These are phyloP conservation scores for Xestia ashworthii DNA, from an alignment of 2,888 invertebrate genomes.

Conservation along the genomic window DNA sequence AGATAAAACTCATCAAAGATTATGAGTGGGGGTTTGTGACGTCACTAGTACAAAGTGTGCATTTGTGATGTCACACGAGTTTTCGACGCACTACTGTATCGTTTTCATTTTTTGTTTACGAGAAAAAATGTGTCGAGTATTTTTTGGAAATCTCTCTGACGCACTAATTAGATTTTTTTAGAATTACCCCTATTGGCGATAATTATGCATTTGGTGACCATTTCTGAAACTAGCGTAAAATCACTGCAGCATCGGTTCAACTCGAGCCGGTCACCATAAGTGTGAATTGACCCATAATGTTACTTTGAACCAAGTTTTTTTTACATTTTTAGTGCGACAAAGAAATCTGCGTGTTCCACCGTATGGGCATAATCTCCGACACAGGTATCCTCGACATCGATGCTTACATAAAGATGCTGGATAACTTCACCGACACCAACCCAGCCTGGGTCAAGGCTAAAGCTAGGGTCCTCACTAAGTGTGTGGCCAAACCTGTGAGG, in stretches of 20 bases:
- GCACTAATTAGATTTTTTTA: too few relatives aligned
- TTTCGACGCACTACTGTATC: too few relatives aligned
- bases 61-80: too few relatives aligned
- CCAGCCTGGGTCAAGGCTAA: constrained; percentile 80
- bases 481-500: constrained; percentile 71
- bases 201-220: not conserved
- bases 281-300: not conserved
- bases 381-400: constrained; percentile 75
- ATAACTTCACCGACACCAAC: constrained; percentile 77
- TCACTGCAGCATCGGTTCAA: not conserved
- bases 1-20: too few relatives aligned
- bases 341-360: constrained; percentile 81
- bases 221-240: not conserved
- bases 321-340: constrained; percentile 78
- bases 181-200: too few relatives aligned
- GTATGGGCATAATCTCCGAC: constrained; percentile 75
- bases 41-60: too few relatives aligned
- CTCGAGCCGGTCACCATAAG: not conserved
- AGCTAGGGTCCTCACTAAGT: constrained; percentile 81
- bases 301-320: not conserved
- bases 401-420: constrained; percentile 78
- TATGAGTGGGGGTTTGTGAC: too few relatives aligned
- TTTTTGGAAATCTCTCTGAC: too few relatives aligned
- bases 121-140: too few relatives aligned
- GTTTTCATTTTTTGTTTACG: too few relatives aligned